Evolutionary conservation across 2,113 vertebrate species (phyloP).

Genomic region (Thamnaconus septentrionalis): DNA sequence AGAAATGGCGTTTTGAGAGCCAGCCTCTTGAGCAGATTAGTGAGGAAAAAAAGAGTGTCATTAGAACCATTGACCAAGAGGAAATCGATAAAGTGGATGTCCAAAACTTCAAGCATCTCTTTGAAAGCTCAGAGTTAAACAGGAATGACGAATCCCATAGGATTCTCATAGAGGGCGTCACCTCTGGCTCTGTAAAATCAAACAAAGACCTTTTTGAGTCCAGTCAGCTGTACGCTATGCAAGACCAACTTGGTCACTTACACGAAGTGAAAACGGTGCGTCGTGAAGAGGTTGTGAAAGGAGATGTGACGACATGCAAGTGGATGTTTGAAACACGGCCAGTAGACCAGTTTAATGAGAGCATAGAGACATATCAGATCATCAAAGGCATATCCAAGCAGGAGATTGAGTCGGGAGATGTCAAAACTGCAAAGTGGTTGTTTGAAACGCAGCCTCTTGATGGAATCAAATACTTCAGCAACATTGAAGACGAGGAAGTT

Average conservation of each 20-base stretch:
- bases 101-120: slow-evolving; percentile 81
- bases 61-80: slow-evolving; percentile 83
- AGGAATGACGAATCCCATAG: slow-evolving; percentile 77
- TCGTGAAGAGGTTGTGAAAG: slow-evolving; percentile 88
- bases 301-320: slow-evolving; percentile 86
- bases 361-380: slow-evolving; percentile 83
- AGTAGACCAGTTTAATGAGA: slow-evolving; percentile 89
- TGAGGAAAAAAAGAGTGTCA: slow-evolving; percentile 82
- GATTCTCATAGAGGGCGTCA: slow-evolving; percentile 84
- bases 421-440: slow-evolving; percentile 92
- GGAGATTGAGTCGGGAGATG: slow-evolving; percentile 87
- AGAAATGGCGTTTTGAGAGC: slow-evolving; percentile 90
- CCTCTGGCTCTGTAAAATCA: slow-evolving; percentile 81
- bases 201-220: slow-evolving; percentile 89
- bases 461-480: slow-evolving; percentile 85
- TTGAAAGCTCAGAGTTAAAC: slow-evolving; percentile 82
- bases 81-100: slow-evolving; percentile 87
- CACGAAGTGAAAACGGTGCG: slow-evolving; percentile 88
- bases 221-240: slow-evolving; percentile 84
- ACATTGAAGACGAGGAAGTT: slow-evolving; percentile 80
- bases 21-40: slow-evolving; percentile 86
- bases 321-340: slow-evolving; percentile 95
- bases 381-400: slow-evolving; percentile 91
- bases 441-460: slow-evolving; percentile 94
- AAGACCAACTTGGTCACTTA: slow-evolving; percentile 86